Percentiles rank a stretch among this genome's conserved stretches.
Conservation (phyloP, 2,797 vertebrate genomes). For the Stomatorhinus walkeri region DNA sequence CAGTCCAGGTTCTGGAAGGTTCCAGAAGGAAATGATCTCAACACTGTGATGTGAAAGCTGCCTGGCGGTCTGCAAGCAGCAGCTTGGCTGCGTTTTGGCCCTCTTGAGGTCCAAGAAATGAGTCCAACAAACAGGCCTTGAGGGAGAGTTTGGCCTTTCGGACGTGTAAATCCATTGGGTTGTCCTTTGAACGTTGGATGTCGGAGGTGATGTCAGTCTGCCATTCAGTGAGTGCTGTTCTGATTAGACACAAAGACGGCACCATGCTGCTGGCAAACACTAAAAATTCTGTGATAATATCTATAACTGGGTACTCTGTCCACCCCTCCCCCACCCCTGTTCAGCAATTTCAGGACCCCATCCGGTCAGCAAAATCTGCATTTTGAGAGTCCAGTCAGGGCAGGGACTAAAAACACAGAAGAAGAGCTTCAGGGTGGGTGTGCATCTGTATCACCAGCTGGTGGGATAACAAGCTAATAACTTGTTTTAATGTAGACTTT, state of each 20-base stretch:
- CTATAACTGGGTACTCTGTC: not conserved
- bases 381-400: not conserved
- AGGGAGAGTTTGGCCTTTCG: not conserved
- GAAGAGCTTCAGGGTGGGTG: not conserved
- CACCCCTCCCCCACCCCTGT: not conserved
- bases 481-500: not conserved
- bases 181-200: not conserved
- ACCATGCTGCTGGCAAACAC: not conserved
- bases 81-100: not conserved
- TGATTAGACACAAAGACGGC: not conserved
- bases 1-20: not conserved
- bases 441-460: not conserved
- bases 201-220: not conserved
- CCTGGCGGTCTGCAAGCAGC: conserved; percentile 10
- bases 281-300: not conserved
- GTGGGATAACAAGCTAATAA: not conserved
- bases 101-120: not conserved
- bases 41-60: conserved; percentile 14
- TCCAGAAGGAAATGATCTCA: not conserved
- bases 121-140: not conserved
- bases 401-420: not conserved
- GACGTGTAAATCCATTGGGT: not conserved
- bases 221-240: not conserved
- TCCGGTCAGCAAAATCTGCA: not conserved
- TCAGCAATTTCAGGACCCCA: not conserved